Percentiles rank a stretch among this genome's conserved stretches.
Evolutionary conservation across 2,113 vertebrate species (phyloP).

Genomic region (Tetrax tetrax): DNA sequence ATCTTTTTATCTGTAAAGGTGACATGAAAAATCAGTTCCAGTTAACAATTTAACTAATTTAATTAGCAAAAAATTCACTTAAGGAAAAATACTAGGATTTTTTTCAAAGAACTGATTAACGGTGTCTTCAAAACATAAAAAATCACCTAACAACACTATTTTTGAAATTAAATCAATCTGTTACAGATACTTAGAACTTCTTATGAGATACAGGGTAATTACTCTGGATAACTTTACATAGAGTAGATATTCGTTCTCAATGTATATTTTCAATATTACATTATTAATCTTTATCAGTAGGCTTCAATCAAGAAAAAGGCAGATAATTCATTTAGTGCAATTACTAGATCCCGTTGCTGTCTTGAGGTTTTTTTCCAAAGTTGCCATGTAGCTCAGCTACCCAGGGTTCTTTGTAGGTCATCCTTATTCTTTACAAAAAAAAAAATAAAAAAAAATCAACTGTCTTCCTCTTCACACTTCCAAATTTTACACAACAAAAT

Average conservation of each 20-base stretch:
- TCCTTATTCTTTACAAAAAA: background rate
- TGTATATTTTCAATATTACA: background rate
- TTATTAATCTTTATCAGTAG: background rate
- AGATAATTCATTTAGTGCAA: background rate
- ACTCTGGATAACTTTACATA: background rate
- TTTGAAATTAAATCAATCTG: background rate
- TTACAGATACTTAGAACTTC: background rate
- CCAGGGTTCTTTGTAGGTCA: background rate
- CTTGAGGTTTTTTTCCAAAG: background rate
- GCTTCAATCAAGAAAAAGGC: background rate
- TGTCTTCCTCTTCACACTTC: background rate
- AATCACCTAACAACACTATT: background rate
- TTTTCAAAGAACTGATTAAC: background rate
- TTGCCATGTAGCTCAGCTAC: background rate
- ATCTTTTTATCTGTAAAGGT: background rate
- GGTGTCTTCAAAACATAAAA: background rate
- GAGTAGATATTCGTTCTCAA: background rate
- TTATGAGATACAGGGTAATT: background rate
- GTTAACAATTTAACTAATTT: background rate
- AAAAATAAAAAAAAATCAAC: background rate
- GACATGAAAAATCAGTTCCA: background rate
- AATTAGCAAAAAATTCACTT: background rate
- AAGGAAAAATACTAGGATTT: background rate
- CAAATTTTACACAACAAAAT: background rate
- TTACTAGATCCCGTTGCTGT: background rate